These are phyloP conservation scores for Distichodus sexfasciatus DNA, from an alignment of 2,797 vertebrate genomes.

Conservation along the genomic window DNA sequence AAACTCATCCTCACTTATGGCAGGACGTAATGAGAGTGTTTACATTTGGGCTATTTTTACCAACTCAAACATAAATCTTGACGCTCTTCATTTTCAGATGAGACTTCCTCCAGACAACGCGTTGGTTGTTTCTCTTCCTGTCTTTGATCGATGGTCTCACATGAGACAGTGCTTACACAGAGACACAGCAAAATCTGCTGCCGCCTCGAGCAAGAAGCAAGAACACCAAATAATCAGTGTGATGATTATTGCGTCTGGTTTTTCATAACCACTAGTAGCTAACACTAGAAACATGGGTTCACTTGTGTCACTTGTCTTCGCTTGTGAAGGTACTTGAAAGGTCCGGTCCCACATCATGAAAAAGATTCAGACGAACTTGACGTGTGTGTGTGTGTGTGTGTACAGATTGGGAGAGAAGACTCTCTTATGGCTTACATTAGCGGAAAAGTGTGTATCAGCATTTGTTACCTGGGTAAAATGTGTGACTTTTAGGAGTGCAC, in stretches of 20 bases:
- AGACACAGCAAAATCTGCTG: slow-evolving; percentile 8
- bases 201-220: slow-evolving; percentile 37
- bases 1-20: too few species aligned
- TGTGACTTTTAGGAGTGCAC: slow-evolving; percentile 2
- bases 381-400: slow-evolving; percentile 1
- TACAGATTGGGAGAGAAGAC: slow-evolving; percentile 14
- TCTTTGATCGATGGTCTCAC: not conserved
- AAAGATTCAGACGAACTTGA: slow-evolving; percentile 3
- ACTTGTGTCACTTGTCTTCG: slow-evolving; percentile 42
- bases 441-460: slow-evolving; percentile 14
- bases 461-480: slow-evolving; percentile 34
- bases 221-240: slow-evolving; percentile 64
- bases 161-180: slow-evolving; percentile 2
- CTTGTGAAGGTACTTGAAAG: slow-evolving; percentile 51
- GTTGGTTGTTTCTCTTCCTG: not conserved
- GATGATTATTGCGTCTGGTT: slow-evolving; percentile 72
- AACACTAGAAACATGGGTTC: slow-evolving; percentile 55
- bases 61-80: too few species aligned
- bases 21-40: too few species aligned
- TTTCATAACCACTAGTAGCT: slow-evolving; percentile 57
- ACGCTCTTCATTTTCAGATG: too few species aligned
- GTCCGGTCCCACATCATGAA: slow-evolving; percentile 8
- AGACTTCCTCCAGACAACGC: too few species aligned
- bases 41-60: too few species aligned
- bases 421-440: slow-evolving; percentile 30